Conservation (phyloP, 1,140 invertebrate species). For the Listronotus bonariensis region DNA sequence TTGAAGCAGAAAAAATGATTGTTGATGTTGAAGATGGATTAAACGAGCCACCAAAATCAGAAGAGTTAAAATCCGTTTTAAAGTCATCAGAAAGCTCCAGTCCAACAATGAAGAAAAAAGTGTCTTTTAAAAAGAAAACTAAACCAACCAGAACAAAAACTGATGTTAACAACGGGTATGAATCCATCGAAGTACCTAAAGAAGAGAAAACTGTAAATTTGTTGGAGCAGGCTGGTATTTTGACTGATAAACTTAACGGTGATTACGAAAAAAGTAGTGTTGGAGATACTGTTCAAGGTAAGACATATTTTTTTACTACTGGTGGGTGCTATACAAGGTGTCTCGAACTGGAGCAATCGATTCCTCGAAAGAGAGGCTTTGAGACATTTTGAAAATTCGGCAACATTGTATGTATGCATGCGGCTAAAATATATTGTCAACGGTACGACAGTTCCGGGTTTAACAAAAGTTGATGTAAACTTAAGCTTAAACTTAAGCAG, state of each 20-base stretch:
- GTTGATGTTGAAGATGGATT: slow-evolving; percentile 41
- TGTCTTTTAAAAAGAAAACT: slow-evolving; percentile 53
- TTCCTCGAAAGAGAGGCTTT: too few species aligned
- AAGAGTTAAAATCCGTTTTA: slow-evolving; percentile 37
- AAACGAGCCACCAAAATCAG: slow-evolving; percentile 25
- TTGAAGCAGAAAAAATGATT: slow-evolving; percentile 34
- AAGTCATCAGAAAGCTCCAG: slow-evolving; percentile 32
- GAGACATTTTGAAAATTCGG: too few species aligned
- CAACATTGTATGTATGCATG: too few species aligned
- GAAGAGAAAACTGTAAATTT: slow-evolving; percentile 38
- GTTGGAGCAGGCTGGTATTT: not conserved
- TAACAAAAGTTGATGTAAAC: too few species aligned
- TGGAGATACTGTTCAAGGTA: too few species aligned
- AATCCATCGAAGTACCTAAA: slow-evolving; percentile 55
- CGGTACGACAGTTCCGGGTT: too few species aligned
- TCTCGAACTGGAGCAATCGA: too few species aligned
- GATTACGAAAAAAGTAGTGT: not conserved
- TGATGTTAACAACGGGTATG: slow-evolving; percentile 56
- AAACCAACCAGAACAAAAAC: slow-evolving; percentile 40
- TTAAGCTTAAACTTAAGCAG: too few species aligned
- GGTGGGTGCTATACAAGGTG: too few species aligned
- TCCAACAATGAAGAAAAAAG: slow-evolving; percentile 56
- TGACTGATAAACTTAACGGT: not conserved
- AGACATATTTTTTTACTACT: too few species aligned
- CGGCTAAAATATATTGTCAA: too few species aligned